These are phyloP conservation scores for Tribolium castaneum DNA, from an alignment of 1,140 invertebrate species.

Conservation along the genomic window DNA sequence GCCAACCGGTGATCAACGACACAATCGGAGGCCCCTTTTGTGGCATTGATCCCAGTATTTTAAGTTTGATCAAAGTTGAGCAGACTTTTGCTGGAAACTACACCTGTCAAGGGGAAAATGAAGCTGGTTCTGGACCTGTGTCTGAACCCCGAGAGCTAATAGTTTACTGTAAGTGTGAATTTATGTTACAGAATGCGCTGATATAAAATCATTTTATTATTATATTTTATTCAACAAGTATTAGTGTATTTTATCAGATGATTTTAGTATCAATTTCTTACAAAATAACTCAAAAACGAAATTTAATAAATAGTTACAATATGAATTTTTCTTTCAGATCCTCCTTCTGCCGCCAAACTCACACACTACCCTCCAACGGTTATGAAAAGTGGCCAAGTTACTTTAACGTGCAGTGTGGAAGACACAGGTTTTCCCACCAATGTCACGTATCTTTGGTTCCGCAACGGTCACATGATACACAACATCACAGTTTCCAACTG, in stretches of 20 bases:
- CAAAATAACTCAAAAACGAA: no score
- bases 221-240: no score
- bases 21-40: slow-evolving; percentile 69
- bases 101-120: slow-evolving; percentile 87
- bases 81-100: slow-evolving; percentile 92
- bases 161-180: slow-evolving; percentile 76
- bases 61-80: slow-evolving; percentile 83
- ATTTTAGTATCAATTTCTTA: no score
- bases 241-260: no score
- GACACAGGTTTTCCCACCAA: slow-evolving; percentile 83
- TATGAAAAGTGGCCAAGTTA: slow-evolving; percentile 82
- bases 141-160: slow-evolving; percentile 79
- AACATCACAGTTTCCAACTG: slow-evolving; percentile 80
- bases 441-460: slow-evolving; percentile 80
- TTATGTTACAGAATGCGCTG: neutral
- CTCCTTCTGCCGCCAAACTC: slow-evolving; percentile 55
- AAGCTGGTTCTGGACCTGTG: slow-evolving; percentile 84
- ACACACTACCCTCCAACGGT: slow-evolving; percentile 71
- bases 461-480: slow-evolving; percentile 77
- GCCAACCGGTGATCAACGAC: slow-evolving; percentile 60
- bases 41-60: slow-evolving; percentile 85
- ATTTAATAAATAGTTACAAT: no score
- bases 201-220: no score
- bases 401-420: slow-evolving; percentile 83
- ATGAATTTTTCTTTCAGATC: no score